These are phyloP conservation scores for Hydrochoerus hydrochaeris DNA, from an alignment of 2,113 vertebrate genomes.

Conservation along the genomic window DNA sequence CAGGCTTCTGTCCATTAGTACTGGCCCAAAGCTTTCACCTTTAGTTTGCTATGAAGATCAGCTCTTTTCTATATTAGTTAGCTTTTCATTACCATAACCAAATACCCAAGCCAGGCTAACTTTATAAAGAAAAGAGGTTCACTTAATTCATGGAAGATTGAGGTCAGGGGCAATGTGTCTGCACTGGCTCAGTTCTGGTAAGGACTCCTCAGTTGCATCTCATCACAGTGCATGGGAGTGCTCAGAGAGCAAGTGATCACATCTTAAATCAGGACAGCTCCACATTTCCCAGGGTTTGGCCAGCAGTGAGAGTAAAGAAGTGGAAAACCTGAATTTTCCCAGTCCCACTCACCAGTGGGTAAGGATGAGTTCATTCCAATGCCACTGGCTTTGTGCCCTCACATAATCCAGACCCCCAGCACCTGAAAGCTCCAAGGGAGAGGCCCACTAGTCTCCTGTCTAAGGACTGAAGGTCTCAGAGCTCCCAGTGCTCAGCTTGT, in stretches of 20 bases:
- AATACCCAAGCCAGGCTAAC: background rate
- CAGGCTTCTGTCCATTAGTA: background rate
- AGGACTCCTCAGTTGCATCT: background rate
- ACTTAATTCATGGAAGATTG: background rate
- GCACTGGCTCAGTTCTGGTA: background rate
- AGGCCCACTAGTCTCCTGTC: background rate
- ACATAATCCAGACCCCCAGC: background rate
- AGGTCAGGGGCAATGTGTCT: background rate
- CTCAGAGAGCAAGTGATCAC: background rate
- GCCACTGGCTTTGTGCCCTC: background rate
- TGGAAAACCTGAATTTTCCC: background rate
- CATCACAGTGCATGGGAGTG: background rate
- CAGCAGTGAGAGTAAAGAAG: background rate
- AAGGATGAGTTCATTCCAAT: background rate
- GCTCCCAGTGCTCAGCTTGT: background rate
- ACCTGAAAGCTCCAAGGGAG: background rate
- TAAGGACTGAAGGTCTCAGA: background rate
- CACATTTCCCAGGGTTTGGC: background rate
- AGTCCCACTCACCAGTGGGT: background rate
- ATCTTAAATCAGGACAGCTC: background rate
- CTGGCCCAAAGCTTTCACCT: background rate
- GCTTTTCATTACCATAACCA: background rate
- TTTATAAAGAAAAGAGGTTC: background rate
- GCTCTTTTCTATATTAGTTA: background rate
- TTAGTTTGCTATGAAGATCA: background rate